These are phyloP conservation scores for Gavia stellata DNA, from an alignment of 2,113 vertebrate species.

Conservation along the genomic window DNA sequence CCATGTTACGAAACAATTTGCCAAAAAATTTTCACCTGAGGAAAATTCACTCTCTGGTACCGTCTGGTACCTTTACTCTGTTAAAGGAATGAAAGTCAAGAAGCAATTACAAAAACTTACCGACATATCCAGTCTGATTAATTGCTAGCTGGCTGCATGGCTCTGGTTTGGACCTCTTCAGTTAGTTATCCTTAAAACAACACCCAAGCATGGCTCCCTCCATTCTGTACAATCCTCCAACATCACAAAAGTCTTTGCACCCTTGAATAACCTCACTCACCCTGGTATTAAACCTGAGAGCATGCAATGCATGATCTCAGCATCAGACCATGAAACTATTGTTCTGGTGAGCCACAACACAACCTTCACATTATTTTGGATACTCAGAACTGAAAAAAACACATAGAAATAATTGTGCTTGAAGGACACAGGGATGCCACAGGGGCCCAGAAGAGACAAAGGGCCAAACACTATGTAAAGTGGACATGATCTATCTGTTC, in stretches of 20 bases:
- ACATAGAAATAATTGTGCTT: background rate
- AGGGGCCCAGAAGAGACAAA: background rate
- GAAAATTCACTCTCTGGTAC: background rate
- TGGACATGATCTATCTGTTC: background rate
- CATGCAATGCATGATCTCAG: background rate
- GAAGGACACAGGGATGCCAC: background rate
- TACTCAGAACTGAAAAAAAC: background rate
- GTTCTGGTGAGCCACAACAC: background rate
- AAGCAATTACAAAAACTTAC: background rate
- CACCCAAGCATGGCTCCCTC: background rate
- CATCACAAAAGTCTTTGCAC: background rate
- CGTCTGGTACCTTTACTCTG: background rate
- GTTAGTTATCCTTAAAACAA: background rate
- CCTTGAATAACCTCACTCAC: background rate
- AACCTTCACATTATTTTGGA: background rate
- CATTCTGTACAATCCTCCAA: background rate
- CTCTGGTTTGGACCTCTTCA: background rate
- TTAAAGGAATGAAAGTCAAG: background rate
- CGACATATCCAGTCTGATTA: background rate
- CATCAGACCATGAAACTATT: background rate
- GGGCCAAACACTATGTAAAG: background rate
- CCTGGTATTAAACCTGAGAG: background rate
- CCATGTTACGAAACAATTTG: background rate
- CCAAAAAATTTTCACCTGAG: background rate
- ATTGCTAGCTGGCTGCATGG: background rate